phyloP scores from a whole-genome alignment of 2,113 vertebrate genomes.

The Lycaon pictus region DNA sequence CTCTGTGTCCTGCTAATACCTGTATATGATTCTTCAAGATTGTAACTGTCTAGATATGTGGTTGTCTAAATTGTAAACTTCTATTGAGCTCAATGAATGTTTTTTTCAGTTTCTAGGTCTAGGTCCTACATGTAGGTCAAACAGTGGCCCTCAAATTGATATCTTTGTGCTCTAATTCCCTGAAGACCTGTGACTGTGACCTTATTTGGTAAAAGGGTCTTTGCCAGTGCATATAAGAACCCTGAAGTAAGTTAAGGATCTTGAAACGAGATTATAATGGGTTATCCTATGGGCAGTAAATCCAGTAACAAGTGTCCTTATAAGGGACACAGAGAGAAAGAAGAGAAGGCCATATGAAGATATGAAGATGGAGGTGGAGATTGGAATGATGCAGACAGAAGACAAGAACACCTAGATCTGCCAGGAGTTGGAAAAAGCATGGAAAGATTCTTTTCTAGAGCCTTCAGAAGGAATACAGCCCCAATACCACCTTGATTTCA shows the following conservation, averaged over 20 bases:
- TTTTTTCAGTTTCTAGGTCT: neutral
- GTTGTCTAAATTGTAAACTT: neutral
- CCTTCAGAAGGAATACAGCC: neutral
- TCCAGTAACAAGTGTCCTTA: neutral
- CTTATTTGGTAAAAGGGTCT: neutral
- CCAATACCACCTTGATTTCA: neutral
- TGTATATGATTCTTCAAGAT: neutral
- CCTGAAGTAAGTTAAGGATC: neutral
- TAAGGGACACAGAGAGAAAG: neutral
- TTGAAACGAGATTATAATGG: neutral
- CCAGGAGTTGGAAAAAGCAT: neutral
- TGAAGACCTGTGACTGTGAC: neutral
- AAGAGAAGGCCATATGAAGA: neutral
- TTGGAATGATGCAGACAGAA: neutral
- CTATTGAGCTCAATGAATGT: neutral
- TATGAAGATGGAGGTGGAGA: neutral
- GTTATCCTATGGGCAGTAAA: neutral
- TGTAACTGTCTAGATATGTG: neutral
- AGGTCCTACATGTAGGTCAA: neutral
- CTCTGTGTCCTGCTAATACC: neutral
- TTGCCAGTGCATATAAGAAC: neutral
- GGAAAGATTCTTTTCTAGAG: no score
- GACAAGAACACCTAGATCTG: neutral
- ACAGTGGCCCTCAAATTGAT: neutral
- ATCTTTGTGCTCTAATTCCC: neutral